Conservation (phyloP, 2,888 invertebrate genomes). For the Apomyelois bistriatella region DNA sequence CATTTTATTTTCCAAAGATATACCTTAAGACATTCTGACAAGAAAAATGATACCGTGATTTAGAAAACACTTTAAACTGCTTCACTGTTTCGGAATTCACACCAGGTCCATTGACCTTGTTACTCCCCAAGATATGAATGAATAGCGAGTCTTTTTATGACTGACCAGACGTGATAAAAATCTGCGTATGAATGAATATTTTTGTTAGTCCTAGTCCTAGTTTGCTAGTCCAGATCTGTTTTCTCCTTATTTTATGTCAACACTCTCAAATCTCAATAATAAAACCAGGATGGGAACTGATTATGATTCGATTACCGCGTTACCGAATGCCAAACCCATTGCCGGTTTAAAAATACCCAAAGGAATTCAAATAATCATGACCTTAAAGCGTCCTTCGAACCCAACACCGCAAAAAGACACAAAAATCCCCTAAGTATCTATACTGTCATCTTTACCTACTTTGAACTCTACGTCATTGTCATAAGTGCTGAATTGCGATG, state of each 20-base stretch:
- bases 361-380: conserved; percentile 5
- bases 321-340: conserved; percentile 6
- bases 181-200: too few species aligned
- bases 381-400: not conserved
- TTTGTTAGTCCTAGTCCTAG: too few species aligned
- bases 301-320: conserved; percentile 2
- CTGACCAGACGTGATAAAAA: too few species aligned
- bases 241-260: not conserved
- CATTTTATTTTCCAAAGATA: too few species aligned
- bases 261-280: not conserved
- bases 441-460: not conserved
- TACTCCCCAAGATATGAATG: too few species aligned
- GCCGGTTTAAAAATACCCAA: conserved; percentile 1
- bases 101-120: too few species aligned
- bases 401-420: not conserved
- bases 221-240: not conserved
- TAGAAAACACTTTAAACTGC: too few species aligned
- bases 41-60: too few species aligned
- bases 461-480: not conserved
- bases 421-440: not conserved
- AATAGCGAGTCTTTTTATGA: too few species aligned
- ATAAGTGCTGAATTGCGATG: not conserved
- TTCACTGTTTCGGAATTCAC: too few species aligned
- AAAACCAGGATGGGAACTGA: conserved; percentile 2
- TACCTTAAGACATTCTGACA: too few species aligned